phyloP scores from a whole-genome alignment of 2,888 invertebrate genomes.

The Syritta pipiens region DNA sequence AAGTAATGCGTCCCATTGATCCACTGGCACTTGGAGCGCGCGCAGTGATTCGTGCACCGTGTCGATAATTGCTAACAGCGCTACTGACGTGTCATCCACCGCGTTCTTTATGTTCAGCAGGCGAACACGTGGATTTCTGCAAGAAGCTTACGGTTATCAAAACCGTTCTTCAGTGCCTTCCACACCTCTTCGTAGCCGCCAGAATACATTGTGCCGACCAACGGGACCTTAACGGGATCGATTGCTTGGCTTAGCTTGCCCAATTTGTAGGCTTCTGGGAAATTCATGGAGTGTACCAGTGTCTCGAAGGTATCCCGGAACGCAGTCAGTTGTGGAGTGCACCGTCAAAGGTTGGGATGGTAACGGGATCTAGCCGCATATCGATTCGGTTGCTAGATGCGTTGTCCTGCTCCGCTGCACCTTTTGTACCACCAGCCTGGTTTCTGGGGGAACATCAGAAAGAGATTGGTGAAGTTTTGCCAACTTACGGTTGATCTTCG shows the following conservation, averaged over 20 bases:
- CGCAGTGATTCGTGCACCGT: conserved; percentile 5
- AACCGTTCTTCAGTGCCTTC: conserved; percentile 26
- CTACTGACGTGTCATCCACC: neutral
- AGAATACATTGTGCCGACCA: conserved; percentile 12
- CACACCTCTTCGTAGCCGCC: conserved; percentile 29
- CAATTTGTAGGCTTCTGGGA: conserved; percentile 17
- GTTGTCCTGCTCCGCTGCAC: neutral
- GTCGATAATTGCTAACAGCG: neutral
- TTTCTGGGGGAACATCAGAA: neutral
- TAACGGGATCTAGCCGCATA: neutral
- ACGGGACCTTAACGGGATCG: neutral
- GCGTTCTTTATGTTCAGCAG: neutral
- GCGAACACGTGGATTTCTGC: conserved; percentile 13
- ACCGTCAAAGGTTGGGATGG: too few relatives aligned
- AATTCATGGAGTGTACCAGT: too few relatives aligned
- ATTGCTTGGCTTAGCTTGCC: conserved; percentile 23
- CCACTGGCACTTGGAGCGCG: conserved; percentile 6
- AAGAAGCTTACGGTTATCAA: conserved; percentile 22
- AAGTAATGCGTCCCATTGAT: conserved; percentile 4
- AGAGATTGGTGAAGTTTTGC: neutral
- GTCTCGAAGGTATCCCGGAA: too few relatives aligned
- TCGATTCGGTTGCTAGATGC: neutral
- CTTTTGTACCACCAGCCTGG: neutral
- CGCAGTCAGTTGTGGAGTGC: conserved; percentile 12
- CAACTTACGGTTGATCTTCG: neutral